Percentiles rank a stretch among this genome's conserved stretches.
These are phyloP conservation scores for cat (Felis catus) DNA, from an alignment of 2,113 vertebrate species.

Conservation along the genomic window F.catus_Fca126_mat1.0 CM031415.1:160455001-160455500, in stretches of 20 bases:
- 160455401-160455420: conserved; percentile 14
- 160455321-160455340: conserved; percentile 13
- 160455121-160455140: too few relatives aligned
- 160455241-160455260: too few relatives aligned
- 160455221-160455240: too few relatives aligned
- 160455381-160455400: conserved; percentile 61
- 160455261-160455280: too few relatives aligned
- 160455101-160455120: too few relatives aligned
- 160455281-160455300: too few relatives aligned
- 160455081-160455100: too few relatives aligned
- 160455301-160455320: too few relatives aligned
- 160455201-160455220: too few relatives aligned
- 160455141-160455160: too few relatives aligned
- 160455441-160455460: conserved; percentile 20
- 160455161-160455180: too few relatives aligned
- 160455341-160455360: neutral
- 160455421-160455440: conserved; percentile 41
- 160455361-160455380: conserved; percentile 46
- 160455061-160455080: conserved; percentile 24
- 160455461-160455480: neutral
- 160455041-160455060: conserved; percentile 23
- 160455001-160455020: neutral
- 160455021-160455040: conserved; percentile 30
- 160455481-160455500: neutral
- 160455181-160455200: too few relatives aligned